Conservation (phyloP, 2,888 invertebrate species). For the Lymantria dispar region DNA sequence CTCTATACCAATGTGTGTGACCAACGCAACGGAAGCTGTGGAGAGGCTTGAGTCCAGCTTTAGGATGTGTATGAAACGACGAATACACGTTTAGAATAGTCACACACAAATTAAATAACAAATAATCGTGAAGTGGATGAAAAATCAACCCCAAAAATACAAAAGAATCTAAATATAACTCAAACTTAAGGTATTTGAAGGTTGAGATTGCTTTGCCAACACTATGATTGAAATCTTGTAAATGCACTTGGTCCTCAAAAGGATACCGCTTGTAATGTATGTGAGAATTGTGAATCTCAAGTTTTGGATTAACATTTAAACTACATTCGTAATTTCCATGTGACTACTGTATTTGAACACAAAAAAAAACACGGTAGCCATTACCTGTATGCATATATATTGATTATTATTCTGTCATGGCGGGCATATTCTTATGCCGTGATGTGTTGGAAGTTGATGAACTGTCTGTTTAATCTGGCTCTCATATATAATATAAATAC, state of each 20-base stretch:
- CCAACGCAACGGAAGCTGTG: too few species aligned
- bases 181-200: neutral
- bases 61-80: too few species aligned
- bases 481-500: neutral
- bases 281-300: slow-evolving; percentile 49
- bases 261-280: slow-evolving; percentile 53
- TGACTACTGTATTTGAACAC: slow-evolving; percentile 49
- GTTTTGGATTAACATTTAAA: slow-evolving; percentile 50
- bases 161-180: slow-evolving; percentile 3
- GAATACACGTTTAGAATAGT: too few species aligned
- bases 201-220: slow-evolving; percentile 6
- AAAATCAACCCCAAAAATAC: slow-evolving; percentile 18
- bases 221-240: slow-evolving; percentile 10
- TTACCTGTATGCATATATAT: slow-evolving; percentile 39
- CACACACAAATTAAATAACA: too few species aligned
- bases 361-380: slow-evolving; percentile 37
- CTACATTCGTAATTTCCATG: slow-evolving; percentile 47
- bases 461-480: neutral
- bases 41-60: too few species aligned
- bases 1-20: too few species aligned
- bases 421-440: slow-evolving; percentile 12
- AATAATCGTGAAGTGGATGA: slow-evolving; percentile 26
- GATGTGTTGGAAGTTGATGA: neutral
- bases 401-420: slow-evolving; percentile 34
- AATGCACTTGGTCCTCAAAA: slow-evolving; percentile 34